Evolutionary conservation across 2,888 invertebrate genomes (phyloP).

Genomic region (Helleia helle): DNA sequence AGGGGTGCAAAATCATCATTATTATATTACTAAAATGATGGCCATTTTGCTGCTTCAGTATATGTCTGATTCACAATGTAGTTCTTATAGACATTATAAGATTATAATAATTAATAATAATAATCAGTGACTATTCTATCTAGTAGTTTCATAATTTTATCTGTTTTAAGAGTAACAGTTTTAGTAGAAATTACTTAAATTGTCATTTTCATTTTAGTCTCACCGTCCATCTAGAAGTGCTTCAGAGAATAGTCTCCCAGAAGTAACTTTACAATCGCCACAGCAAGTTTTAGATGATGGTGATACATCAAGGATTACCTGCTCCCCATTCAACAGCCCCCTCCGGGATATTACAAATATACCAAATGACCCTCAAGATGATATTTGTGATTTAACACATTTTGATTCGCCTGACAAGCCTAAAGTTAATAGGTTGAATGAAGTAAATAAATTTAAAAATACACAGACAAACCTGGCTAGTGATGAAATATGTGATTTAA

Average conservation of each 20-base stretch:
- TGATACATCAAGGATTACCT: conserved; percentile 34
- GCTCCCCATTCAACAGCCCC: conserved; percentile 52
- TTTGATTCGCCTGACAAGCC: neutral
- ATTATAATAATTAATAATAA: too few relatives aligned
- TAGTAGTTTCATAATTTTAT: too few relatives aligned
- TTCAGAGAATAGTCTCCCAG: conserved; percentile 12
- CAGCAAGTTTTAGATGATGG: conserved; percentile 17
- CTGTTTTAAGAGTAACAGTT: too few relatives aligned
- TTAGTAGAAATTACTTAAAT: too few relatives aligned
- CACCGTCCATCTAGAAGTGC: conserved; percentile 14
- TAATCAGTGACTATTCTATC: too few relatives aligned
- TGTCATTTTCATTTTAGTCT: conserved; percentile 12
- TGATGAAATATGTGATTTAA: conserved; percentile 16
- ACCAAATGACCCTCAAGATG: conserved; percentile 18
- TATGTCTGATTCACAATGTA: too few relatives aligned
- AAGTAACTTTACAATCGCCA: conserved; percentile 17
- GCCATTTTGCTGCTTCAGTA: too few relatives aligned
- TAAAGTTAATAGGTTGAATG: conserved; percentile 19
- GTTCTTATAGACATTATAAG: too few relatives aligned
- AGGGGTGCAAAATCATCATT: too few relatives aligned
- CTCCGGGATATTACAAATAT: conserved; percentile 36
- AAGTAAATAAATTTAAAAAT: conserved; percentile 21
- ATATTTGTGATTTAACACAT: conserved; percentile 10
- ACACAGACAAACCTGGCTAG: neutral
- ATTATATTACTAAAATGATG: too few relatives aligned